Base-by-base conservation (phyloP, 2,888 invertebrate species). In the Andrena minutula region DNA sequence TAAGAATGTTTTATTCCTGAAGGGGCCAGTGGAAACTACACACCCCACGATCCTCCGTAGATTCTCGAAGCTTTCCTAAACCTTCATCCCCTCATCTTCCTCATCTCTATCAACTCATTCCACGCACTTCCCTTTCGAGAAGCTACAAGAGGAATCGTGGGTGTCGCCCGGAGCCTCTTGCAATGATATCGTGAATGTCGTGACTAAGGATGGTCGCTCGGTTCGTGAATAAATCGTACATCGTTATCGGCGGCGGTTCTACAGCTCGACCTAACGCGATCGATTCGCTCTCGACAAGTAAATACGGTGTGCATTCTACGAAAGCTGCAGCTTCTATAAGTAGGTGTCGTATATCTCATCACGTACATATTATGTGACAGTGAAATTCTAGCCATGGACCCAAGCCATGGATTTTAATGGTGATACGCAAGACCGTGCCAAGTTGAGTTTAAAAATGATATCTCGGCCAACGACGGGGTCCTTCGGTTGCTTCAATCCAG, bases 321-420 rank as follows among this genome's bases (percentile, higher is more conserved):
- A 87, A 92, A 92, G 92, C 92, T 92, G 91, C 90, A 89, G 89
- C 87, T 88, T 87, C 88, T 87, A 89, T 83, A 83, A 84, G 56
- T 82, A 76, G 80, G 86, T 87, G 87, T 89, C 75, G 69, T 85
- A 79, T 82, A 85, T 73, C 82, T 83, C 84, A 80, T 89, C 83
- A 84, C 74, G 80, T 88, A 88, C 79, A 84, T 75, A 72, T 84
- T 81, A 85, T 88, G 87, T 87, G 84, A 89, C 78, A 83, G 91
- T 90, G 90, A 91, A 86, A 88, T 86, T 88, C 90, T 90, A 92
- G 91, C 93, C 93, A 93, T 93, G 93, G 93, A 90, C 93, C 88
- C 93, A 93, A 92, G 93, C 93, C 93, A 93, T 93, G 93, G 93
- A 93, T 93, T 93, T 93, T 92, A 92, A 92, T 91, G 87, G 92